Evolutionary conservation across 2,888 invertebrate species (phyloP).

Genomic region (Ophion slaviceki): DNA sequence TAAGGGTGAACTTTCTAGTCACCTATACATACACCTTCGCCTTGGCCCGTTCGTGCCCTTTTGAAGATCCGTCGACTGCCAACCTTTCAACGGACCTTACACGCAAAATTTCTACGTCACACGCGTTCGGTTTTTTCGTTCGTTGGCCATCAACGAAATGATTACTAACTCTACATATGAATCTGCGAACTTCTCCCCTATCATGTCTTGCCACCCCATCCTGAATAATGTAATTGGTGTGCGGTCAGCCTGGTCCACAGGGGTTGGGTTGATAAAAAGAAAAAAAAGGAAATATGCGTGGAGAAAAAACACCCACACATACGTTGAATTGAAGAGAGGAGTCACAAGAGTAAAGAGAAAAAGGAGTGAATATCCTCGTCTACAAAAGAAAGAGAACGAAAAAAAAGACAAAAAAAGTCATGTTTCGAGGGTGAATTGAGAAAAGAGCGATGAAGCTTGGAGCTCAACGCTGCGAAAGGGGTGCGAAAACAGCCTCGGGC

Average conservation of each 20-base stretch:
- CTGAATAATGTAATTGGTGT: conserved; percentile 53
- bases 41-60: background rate
- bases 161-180: background rate
- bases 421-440: background rate
- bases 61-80: background rate
- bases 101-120: background rate
- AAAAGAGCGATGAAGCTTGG: conserved; percentile 6
- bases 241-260: background rate
- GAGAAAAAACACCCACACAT: too few relatives aligned
- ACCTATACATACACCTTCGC: conserved; percentile 22
- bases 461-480: conserved; percentile 36
- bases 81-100: background rate
- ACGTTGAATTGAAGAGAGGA: background rate
- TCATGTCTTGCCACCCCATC: background rate
- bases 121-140: background rate
- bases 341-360: background rate
- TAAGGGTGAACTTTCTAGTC: conserved; percentile 50
- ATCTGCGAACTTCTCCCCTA: background rate
- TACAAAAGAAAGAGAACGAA: conserved; percentile 7
- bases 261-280: background rate
- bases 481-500: conserved; percentile 60
- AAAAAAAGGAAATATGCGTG: background rate
- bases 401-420: background rate
- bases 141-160: too few relatives aligned
- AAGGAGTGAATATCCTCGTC: conserved; percentile 8